Evolutionary conservation across 2,888 invertebrate genomes (phyloP).

Genomic region (Schrankia costaestrigalis): DNA sequence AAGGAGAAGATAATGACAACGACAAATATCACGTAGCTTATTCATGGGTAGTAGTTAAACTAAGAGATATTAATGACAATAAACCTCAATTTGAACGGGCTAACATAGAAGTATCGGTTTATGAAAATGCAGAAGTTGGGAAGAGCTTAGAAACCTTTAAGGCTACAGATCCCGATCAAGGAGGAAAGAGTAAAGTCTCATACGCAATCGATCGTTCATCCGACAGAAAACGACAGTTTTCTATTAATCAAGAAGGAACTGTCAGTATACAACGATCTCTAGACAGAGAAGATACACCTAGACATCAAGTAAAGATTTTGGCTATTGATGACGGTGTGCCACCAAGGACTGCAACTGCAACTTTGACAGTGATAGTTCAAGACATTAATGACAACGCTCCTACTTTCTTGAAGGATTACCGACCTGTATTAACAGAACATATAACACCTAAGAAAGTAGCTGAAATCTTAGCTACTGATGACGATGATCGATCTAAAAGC

Average conservation of each 20-base stretch:
- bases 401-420: conserved; percentile 94
- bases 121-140: conserved; percentile 95
- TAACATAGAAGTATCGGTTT: conserved; percentile 94
- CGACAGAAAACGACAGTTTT: conserved; percentile 95
- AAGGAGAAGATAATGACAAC: conserved; percentile 96
- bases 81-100: conserved; percentile 96
- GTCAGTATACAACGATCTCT: conserved; percentile 95
- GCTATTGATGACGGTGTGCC: conserved; percentile 97
- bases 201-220: conserved; percentile 96
- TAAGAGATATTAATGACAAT: conserved; percentile 98
- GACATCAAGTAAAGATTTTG: conserved; percentile 97
- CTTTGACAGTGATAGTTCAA: conserved; percentile 95
- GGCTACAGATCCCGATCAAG: conserved; percentile 97
- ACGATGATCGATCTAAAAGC: conserved; percentile 95
- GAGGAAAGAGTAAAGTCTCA: conserved; percentile 94
- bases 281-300: conserved; percentile 96
- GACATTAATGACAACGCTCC: conserved; percentile 98
- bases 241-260: conserved; percentile 96
- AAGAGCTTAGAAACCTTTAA: conserved; percentile 95
- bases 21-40: conserved; percentile 98
- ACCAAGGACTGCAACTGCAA: conserved; percentile 95
- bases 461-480: conserved; percentile 95
- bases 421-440: conserved; percentile 96
- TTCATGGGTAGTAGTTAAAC: conserved; percentile 95
- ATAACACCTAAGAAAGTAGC: conserved; percentile 94